Conservation (phyloP, 1,140 invertebrate species). For the Battus philenor region DNA sequence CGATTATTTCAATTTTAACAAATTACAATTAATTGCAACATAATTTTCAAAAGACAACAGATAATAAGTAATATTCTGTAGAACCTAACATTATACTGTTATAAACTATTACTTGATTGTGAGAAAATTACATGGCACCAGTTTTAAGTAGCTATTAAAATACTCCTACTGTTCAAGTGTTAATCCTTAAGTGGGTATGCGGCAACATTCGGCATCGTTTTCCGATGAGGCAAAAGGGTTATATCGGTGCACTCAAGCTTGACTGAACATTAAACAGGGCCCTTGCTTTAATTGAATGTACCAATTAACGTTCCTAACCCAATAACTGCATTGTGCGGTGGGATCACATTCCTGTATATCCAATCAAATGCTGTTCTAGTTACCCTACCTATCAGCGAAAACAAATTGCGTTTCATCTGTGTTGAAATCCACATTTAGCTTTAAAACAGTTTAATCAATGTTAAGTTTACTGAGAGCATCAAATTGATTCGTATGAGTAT, state of each 20-base stretch:
- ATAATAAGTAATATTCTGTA: no score
- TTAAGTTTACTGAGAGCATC: no score
- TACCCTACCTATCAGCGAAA: no score
- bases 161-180: slow-evolving; percentile 9
- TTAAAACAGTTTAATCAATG: no score
- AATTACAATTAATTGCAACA: no score
- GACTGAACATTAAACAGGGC: slow-evolving; percentile 22
- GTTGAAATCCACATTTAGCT: no score
- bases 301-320: slow-evolving; percentile 30
- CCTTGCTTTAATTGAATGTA: slow-evolving; percentile 28
- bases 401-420: no score
- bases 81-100: no score
- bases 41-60: no score
- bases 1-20: no score
- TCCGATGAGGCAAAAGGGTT: background rate
- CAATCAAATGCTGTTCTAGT: no score
- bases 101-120: slow-evolving; percentile 7
- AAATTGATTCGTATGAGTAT: no score
- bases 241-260: slow-evolving; percentile 9
- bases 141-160: slow-evolving; percentile 10
- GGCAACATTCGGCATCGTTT: slow-evolving; percentile 1
- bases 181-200: slow-evolving; percentile 15
- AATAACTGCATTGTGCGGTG: slow-evolving; percentile 5
- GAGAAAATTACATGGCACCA: slow-evolving; percentile 5
- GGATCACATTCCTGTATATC: background rate